These are phyloP conservation scores for Lochmaea capreae DNA, from an alignment of 2,888 invertebrate genomes.

Conservation along the genomic window DNA sequence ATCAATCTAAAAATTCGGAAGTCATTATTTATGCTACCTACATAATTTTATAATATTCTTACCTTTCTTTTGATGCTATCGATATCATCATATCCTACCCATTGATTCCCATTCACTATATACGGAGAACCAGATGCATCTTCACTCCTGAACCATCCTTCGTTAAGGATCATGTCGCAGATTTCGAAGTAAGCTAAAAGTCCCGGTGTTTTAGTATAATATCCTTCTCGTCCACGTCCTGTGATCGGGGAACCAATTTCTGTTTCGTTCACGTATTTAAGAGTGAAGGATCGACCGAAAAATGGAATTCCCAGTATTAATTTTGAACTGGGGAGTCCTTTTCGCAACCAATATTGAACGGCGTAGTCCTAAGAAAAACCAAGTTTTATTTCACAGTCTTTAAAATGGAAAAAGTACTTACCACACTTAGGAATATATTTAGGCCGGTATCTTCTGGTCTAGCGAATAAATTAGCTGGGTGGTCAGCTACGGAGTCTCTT, in stretches of 20 bases:
- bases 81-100: constrained; percentile 83
- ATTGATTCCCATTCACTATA: constrained; percentile 78
- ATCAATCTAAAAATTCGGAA: constrained; percentile 67
- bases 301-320: constrained; percentile 79
- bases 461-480: constrained; percentile 67
- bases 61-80: constrained; percentile 76
- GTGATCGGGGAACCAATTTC: constrained; percentile 70
- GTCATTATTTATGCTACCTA: neutral
- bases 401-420: constrained; percentile 52
- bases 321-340: constrained; percentile 75
- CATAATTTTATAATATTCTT: constrained; percentile 34
- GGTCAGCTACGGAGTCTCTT: constrained; percentile 64
- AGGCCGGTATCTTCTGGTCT: constrained; percentile 67
- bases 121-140: constrained; percentile 77
- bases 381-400: neutral
- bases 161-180: constrained; percentile 62
- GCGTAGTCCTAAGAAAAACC: constrained; percentile 71
- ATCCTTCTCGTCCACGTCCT: constrained; percentile 75
- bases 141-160: constrained; percentile 58
- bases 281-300: constrained; percentile 78
- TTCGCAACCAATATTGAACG: constrained; percentile 74
- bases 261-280: constrained; percentile 68
- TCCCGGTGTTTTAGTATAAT: constrained; percentile 77
- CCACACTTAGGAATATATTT: constrained; percentile 69
- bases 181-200: constrained; percentile 81